These are phyloP conservation scores for Anastrepha obliqua DNA, from an alignment of 1,140 invertebrate genomes.

Conservation along the genomic window DNA sequence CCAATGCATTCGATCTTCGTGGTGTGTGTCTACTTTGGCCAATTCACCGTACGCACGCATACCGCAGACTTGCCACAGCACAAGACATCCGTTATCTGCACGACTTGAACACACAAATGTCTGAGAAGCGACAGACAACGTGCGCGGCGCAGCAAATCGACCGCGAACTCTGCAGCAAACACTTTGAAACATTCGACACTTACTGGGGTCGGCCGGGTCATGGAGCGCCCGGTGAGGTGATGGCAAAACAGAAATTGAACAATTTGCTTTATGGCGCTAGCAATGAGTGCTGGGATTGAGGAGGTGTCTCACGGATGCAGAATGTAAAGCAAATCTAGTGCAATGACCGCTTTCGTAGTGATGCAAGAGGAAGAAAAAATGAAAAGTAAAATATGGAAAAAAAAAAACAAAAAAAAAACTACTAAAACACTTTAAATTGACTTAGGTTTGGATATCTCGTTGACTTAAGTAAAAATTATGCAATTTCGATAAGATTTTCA, in stretches of 20 bases:
- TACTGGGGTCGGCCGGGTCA: slow-evolving; percentile 82
- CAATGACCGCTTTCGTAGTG: slow-evolving; percentile 33
- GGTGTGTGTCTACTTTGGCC: background rate
- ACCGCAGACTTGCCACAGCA: slow-evolving; percentile 54
- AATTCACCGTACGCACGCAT: slow-evolving; percentile 19
- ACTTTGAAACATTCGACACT: slow-evolving; percentile 80
- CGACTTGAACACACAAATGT: slow-evolving; percentile 73
- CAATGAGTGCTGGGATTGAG: slow-evolving; percentile 22
- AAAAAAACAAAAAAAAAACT: slow-evolving; percentile 16
- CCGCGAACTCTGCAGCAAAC: slow-evolving; percentile 76
- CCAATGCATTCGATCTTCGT: slow-evolving; percentile 9
- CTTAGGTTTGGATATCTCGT: background rate
- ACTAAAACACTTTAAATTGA: slow-evolving; percentile 27
- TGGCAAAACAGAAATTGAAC: slow-evolving; percentile 72
- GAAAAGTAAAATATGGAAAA: background rate
- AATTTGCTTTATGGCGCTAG: slow-evolving; percentile 69
- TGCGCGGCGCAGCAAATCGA: slow-evolving; percentile 76
- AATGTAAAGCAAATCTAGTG: slow-evolving; percentile 57
- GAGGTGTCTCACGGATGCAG: slow-evolving; percentile 57
- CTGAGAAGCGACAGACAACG: slow-evolving; percentile 69
- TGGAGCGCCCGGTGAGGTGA: slow-evolving; percentile 77
- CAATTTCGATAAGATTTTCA: slow-evolving; percentile 12
- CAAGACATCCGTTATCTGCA: slow-evolving; percentile 68
- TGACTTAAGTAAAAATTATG: background rate
- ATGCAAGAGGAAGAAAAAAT: background rate